Evolutionary conservation across 2,888 invertebrate species (phyloP), one percentile per base, ranked within the genome.

Genomic region (Parapristionchus giblindavisi): DNA sequence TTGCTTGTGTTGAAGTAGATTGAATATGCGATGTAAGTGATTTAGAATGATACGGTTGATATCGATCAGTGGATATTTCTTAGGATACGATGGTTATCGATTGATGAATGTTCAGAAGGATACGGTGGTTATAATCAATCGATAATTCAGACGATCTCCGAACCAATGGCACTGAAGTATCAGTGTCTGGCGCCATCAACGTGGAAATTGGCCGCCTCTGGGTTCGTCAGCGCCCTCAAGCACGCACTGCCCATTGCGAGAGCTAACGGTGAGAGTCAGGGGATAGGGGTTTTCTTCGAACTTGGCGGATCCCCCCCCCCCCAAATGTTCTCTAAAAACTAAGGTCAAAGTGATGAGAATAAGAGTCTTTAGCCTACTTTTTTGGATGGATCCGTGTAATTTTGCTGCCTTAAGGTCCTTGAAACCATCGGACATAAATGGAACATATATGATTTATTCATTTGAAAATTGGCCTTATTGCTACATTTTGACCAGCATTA

Each of bases 231-330:
- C 83, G 92, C 95, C 32, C 90, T 97, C 77, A 92, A 93, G 80
- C 92, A 93, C 0, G 95, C 95, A 0, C 90, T 98, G 54, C 95
- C 95, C 6, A 91, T 96, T 32, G 96, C 96, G 34, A 91, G 95
- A 83, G 92, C 92, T 77, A 87, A 91, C 79, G 92, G 94, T 84
- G 21, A 52, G 52, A n/a, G n/a, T n/a, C n/a, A n/a, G n/a, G n/a
- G n/a, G n/a, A n/a, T n/a, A n/a, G n/a, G n/a, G n/a, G n/a, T n/a
- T n/a, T n/a, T n/a, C n/a, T n/a, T n/a, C n/a, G n/a, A n/a, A n/a
- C n/a, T n/a, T n/a, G n/a, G n/a, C n/a, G n/a, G n/a, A n/a, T n/a
- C n/a, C n/a, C n/a, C n/a, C n/a, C n/a, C n/a, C n/a, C n/a, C n/a
- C n/a, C n/a, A n/a, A n/a, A n/a, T n/a, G n/a, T n/a, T n/a, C n/a